These are phyloP conservation scores for Menidia beryllina DNA, from an alignment of 2,113 vertebrate species.

Conservation along the genomic window DNA sequence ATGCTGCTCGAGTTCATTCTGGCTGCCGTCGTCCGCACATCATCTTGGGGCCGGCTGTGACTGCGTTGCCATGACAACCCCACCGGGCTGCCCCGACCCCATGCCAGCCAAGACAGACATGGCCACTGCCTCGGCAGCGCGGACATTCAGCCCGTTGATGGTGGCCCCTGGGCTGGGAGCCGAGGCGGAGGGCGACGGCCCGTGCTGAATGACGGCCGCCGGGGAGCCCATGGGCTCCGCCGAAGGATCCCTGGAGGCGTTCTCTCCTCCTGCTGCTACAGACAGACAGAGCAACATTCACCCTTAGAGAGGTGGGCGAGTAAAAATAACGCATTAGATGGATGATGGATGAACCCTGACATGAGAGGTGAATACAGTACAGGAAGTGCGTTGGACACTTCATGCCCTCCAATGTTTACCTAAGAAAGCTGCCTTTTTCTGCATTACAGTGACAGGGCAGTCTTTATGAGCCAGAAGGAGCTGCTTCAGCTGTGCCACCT, in stretches of 20 bases:
- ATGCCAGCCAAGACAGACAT: slow-evolving; percentile 93
- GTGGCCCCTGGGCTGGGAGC: slow-evolving; percentile 77
- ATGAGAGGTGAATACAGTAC: slow-evolving; percentile 4
- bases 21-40: slow-evolving; percentile 78
- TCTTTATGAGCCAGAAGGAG: slow-evolving; percentile 97
- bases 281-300: slow-evolving; percentile 78
- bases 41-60: slow-evolving; percentile 93
- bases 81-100: slow-evolving; percentile 91
- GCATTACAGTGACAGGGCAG: slow-evolving; percentile 95
- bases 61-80: slow-evolving; percentile 85
- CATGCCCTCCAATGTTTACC: slow-evolving; percentile 61
- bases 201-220: slow-evolving; percentile 89
- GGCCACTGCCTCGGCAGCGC: slow-evolving; percentile 93
- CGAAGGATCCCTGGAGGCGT: slow-evolving; percentile 86
- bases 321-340: slow-evolving; percentile 69
- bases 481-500: slow-evolving; percentile 96
- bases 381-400: neutral
- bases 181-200: slow-evolving; percentile 77
- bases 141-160: slow-evolving; percentile 88
- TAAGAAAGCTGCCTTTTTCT: slow-evolving; percentile 89
- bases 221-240: slow-evolving; percentile 87
- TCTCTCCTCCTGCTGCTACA: slow-evolving; percentile 88
- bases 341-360: slow-evolving; percentile 51
- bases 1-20: slow-evolving; percentile 61
- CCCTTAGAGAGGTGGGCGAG: slow-evolving; percentile 80